These are phyloP conservation scores for Caenorhabditis macrosperma DNA, from an alignment of 2,888 invertebrate species.

Conservation along the genomic window DNA sequence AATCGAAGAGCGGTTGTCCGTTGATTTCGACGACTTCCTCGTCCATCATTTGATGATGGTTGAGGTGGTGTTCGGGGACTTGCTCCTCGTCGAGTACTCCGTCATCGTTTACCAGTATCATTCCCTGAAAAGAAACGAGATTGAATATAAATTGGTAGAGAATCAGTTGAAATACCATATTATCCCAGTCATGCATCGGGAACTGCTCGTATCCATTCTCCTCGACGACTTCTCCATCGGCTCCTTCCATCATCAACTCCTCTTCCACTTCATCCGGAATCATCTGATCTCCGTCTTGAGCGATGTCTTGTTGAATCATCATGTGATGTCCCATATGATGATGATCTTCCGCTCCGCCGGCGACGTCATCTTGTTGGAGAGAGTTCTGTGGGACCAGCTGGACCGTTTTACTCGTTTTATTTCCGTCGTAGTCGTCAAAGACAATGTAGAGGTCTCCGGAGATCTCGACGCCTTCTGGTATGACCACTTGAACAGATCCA, in stretches of 20 bases:
- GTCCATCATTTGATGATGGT: slow-evolving; percentile 24
- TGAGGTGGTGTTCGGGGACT: slow-evolving; percentile 10
- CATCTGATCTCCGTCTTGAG: slow-evolving; percentile 16
- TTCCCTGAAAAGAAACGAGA: slow-evolving; percentile 49
- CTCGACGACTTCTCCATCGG: slow-evolving; percentile 28
- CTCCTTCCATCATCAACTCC: slow-evolving; percentile 10
- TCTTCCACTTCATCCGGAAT: slow-evolving; percentile 16
- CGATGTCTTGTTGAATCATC: slow-evolving; percentile 9
- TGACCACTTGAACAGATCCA: slow-evolving; percentile 53
- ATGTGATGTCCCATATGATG: background rate
- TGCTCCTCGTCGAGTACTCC: slow-evolving; percentile 42
- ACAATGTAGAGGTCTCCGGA: slow-evolving; percentile 17
- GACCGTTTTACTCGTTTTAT: slow-evolving; percentile 1
- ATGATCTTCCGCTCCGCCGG: slow-evolving; percentile 27
- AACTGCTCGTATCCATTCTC: slow-evolving; percentile 58
- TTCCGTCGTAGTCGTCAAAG: slow-evolving; percentile 14
- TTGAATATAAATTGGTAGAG: background rate
- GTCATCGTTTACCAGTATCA: slow-evolving; percentile 56
- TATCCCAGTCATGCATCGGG: slow-evolving; percentile 57
- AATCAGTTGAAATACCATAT: slow-evolving; percentile 55
- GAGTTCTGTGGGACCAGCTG: slow-evolving; percentile 8
- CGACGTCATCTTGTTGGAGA: background rate
- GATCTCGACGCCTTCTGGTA: slow-evolving; percentile 38
- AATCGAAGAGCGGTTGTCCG: slow-evolving; percentile 52
- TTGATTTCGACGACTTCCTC: slow-evolving; percentile 32